phyloP scores from a whole-genome alignment of 2,888 invertebrate genomes.

The Brenthis daphne region DNA sequence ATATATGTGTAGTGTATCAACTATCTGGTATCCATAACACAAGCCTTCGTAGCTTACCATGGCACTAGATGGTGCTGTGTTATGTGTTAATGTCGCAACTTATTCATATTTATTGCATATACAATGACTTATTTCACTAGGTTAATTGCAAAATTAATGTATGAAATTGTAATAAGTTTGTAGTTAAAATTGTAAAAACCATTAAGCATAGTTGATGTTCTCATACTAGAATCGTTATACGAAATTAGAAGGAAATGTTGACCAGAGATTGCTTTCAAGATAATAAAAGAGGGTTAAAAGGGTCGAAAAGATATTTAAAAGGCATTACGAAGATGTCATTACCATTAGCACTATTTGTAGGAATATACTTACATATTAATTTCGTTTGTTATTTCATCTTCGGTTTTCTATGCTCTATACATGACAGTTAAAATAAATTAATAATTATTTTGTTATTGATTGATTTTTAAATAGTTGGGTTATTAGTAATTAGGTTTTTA shows the following conservation, averaged over 20 bases:
- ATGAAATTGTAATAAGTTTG: not conserved
- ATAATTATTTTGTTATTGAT: too few species aligned
- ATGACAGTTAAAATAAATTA: too few species aligned
- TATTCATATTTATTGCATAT: not conserved
- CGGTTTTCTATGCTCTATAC: not conserved
- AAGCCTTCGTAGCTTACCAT: too few species aligned
- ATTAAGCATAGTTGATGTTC: slow-evolving; percentile 23
- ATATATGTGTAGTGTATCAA: too few species aligned
- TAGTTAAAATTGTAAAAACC: not conserved
- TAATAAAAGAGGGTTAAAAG: slow-evolving; percentile 37
- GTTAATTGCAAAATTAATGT: too few species aligned
- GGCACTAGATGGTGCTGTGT: too few species aligned
- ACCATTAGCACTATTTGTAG: slow-evolving; percentile 14
- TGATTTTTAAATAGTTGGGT: too few species aligned
- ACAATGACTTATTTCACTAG: not conserved
- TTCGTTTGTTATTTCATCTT: slow-evolving; percentile 4
- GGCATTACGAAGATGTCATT: slow-evolving; percentile 26
- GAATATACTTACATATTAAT: slow-evolving; percentile 16
- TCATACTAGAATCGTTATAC: slow-evolving; percentile 17
- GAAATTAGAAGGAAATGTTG: slow-evolving; percentile 27
- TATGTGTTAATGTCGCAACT: too few species aligned
- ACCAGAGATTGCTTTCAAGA: slow-evolving; percentile 38
- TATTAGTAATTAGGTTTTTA: too few species aligned
- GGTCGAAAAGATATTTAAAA: slow-evolving; percentile 37
- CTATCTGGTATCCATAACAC: too few species aligned